A percentile compares a stretch with the other conserved stretches of the same genome.
phyloP scores from a whole-genome alignment of 1,140 invertebrate genomes.

The Piezodorus guildinii region DNA sequence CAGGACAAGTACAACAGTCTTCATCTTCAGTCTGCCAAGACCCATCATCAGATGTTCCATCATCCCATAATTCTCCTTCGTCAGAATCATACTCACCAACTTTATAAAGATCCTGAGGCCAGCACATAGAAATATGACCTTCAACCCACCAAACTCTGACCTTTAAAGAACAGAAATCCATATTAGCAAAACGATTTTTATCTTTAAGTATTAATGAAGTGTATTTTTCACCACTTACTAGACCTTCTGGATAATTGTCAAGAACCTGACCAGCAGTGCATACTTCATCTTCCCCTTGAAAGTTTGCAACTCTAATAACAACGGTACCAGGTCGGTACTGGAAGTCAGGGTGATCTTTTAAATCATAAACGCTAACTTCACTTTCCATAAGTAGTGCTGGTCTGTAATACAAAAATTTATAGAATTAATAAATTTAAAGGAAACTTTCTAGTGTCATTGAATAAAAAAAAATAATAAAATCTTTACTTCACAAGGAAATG shows the following conservation, averaged over 20 bases:
- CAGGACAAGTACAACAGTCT: constrained; percentile 30
- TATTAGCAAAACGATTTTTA: not conserved
- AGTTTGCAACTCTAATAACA: constrained; percentile 76
- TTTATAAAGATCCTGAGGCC: constrained; percentile 75
- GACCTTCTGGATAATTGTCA: constrained; percentile 74
- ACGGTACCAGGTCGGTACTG: constrained; percentile 83
- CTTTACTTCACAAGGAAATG: too few species aligned
- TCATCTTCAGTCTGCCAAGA: constrained; percentile 78
- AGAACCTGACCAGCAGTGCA: constrained; percentile 79
- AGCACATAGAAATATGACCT: constrained; percentile 71
- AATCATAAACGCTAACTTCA: constrained; percentile 88
- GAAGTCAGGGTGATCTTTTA: constrained; percentile 90
- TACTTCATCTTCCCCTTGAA: constrained; percentile 54
- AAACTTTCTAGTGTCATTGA: too few species aligned
- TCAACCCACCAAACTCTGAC: constrained; percentile 78
- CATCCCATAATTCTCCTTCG: constrained; percentile 61
- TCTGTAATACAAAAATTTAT: constrained; percentile 35
- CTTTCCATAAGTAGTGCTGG: constrained; percentile 57
- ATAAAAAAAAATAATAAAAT: too few species aligned
- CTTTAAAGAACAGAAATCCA: constrained; percentile 21
- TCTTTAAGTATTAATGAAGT: not conserved
- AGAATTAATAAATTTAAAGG: not conserved
- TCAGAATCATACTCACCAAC: constrained; percentile 66
- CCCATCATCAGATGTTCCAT: constrained; percentile 35
- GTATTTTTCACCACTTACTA: constrained; percentile 30